Conservation (phyloP, 2,888 invertebrate genomes). For the Agrochola lychnidis region DNA sequence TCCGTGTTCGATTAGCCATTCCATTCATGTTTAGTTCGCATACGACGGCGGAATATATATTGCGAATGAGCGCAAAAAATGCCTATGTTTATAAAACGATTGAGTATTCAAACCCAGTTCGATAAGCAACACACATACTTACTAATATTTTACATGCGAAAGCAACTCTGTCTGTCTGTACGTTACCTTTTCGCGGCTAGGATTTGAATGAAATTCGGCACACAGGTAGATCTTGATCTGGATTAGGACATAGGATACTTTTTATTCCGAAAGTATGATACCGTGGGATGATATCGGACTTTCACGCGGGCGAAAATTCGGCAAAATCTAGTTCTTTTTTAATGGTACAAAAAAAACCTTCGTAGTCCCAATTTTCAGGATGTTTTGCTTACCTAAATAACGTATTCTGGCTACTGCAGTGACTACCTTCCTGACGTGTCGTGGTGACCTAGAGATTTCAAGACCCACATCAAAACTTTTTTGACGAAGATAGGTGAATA, state of each 20-base stretch:
- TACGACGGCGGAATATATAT: constrained; percentile 34
- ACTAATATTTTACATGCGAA: background rate
- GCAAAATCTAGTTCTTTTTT: background rate
- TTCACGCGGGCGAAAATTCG: background rate
- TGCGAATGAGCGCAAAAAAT: constrained; percentile 6
- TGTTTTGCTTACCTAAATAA: background rate
- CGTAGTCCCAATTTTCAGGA: background rate
- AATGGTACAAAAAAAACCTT: background rate
- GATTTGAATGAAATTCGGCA: background rate
- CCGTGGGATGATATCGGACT: background rate
- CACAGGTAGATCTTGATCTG: background rate
- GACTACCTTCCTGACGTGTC: background rate
- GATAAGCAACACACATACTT: background rate
- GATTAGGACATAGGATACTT: background rate
- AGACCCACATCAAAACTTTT: background rate
- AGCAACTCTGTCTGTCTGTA: background rate
- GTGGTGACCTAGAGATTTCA: background rate
- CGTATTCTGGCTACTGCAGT: background rate
- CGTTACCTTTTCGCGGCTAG: background rate
- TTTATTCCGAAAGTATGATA: background rate
- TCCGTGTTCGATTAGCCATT: constrained; percentile 43
- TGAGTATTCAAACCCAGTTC: background rate
- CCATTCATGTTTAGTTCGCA: constrained; percentile 23
- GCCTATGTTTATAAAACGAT: background rate
- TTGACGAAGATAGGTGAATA: background rate